A percentile compares a stretch with the other conserved stretches of the same genome.
phyloP scores from a whole-genome alignment of 2,888 invertebrate species.

The Monochamus alternatus region DNA sequence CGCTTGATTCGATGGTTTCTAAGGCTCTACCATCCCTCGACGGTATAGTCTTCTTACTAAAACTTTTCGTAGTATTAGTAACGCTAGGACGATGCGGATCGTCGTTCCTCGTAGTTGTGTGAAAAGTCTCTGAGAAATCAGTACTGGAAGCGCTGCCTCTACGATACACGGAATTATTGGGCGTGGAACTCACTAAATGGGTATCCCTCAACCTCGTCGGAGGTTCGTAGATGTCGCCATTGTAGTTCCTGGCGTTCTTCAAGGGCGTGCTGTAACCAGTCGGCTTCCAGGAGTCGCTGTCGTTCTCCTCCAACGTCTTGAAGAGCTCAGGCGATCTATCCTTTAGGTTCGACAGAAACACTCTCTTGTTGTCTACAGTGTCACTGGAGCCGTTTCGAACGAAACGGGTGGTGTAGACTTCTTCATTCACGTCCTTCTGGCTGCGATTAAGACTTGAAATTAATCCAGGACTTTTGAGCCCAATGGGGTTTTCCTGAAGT shows the following conservation, averaged over 20 bases:
- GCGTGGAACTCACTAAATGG: conserved; percentile 66
- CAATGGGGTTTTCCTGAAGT: conserved; percentile 80
- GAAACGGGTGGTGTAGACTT: conserved; percentile 74
- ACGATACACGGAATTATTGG: conserved; percentile 71
- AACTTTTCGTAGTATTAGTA: conserved; percentile 81
- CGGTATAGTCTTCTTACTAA: conserved; percentile 80
- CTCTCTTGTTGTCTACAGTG: conserved; percentile 71
- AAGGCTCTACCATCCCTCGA: conserved; percentile 77
- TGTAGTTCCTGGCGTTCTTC: conserved; percentile 64
- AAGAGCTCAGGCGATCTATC: conserved; percentile 83
- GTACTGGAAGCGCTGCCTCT: conserved; percentile 81
- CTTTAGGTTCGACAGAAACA: conserved; percentile 80
- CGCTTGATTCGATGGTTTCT: conserved; percentile 81
- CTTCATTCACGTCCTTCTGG: conserved; percentile 81
- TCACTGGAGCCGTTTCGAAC: conserved; percentile 74
- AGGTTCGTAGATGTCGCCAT: conserved; percentile 69
- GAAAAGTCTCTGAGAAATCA: conserved; percentile 82
- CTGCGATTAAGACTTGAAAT: conserved; percentile 90
- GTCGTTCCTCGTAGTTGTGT: conserved; percentile 79
- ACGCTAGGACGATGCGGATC: conserved; percentile 80
- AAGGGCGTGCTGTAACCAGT: conserved; percentile 60
- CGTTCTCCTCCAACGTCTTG: conserved; percentile 78
- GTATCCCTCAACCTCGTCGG: conserved; percentile 68
- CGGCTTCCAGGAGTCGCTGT: conserved; percentile 69
- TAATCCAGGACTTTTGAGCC: conserved; percentile 88